These are phyloP conservation scores for Chelonoidis abingdonii DNA, from an alignment of 2,113 vertebrate genomes.

Conservation along the genomic window DNA sequence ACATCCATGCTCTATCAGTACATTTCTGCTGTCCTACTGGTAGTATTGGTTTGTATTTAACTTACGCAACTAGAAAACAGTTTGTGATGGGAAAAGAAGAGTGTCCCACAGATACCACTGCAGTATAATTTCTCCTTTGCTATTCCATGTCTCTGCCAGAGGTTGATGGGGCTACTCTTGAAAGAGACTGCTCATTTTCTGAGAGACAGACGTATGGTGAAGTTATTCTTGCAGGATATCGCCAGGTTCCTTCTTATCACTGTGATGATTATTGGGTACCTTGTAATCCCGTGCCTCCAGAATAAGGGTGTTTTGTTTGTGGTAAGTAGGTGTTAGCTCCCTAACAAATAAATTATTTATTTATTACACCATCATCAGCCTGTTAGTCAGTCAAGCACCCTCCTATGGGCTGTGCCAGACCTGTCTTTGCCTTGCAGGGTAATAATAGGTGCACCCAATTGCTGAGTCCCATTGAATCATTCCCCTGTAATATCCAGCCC, in stretches of 20 bases:
- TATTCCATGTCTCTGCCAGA: neutral
- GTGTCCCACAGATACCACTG: neutral
- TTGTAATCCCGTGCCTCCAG: too few species aligned
- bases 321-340: too few species aligned
- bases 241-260: neutral
- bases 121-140: neutral
- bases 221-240: neutral
- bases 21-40: neutral
- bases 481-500: neutral
- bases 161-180: neutral
- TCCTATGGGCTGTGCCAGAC: too few species aligned
- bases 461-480: neutral
- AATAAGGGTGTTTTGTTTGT: too few species aligned
- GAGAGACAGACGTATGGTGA: neutral
- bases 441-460: too few species aligned
- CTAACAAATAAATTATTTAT: too few species aligned
- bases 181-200: neutral
- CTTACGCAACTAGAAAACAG: neutral
- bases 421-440: too few species aligned
- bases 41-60: constrained; percentile 10
- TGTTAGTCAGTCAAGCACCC: too few species aligned
- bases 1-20: neutral
- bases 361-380: too few species aligned
- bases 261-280: too few species aligned
- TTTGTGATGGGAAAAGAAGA: neutral